These are phyloP conservation scores for Drosophila nikananu DNA, from an alignment of 1,140 invertebrate species.

Conservation along the genomic window DNA sequence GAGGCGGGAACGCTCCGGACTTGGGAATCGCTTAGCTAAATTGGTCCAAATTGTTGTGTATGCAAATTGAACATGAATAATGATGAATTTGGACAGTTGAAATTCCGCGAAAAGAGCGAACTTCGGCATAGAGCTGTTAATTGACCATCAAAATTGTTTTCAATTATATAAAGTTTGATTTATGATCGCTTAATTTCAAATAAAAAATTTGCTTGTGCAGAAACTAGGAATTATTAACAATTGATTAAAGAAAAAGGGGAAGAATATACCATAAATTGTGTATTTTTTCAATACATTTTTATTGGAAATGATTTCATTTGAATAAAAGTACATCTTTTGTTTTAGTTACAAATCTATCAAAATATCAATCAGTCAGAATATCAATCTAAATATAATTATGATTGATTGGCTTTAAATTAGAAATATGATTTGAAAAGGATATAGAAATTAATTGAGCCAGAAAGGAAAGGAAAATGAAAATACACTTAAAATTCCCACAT, in stretches of 20 bases:
- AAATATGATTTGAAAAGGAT: not conserved
- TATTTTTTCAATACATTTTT: not conserved
- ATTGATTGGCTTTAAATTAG: not conserved
- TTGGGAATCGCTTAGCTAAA: constrained; percentile 56
- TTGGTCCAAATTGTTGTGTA: constrained; percentile 72
- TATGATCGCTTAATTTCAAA: constrained; percentile 38
- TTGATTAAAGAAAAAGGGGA: not conserved
- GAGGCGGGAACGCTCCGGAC: not conserved
- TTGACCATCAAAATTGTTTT: constrained; percentile 10
- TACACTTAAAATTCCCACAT: not conserved
- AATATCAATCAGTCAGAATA: not conserved
- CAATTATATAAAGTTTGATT: constrained; percentile 46
- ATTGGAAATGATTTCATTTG: no score
- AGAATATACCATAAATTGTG: not conserved
- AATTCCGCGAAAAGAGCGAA: constrained; percentile 18
- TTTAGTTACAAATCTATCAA: not conserved
- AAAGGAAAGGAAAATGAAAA: not conserved
- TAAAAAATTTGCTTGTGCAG: constrained; percentile 39
- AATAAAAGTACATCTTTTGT: no score
- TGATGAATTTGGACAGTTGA: constrained; percentile 22
- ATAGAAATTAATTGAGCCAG: no score
- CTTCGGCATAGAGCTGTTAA: constrained; percentile 32
- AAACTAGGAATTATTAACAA: not conserved
- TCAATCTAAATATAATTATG: not conserved
- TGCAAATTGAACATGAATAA: constrained; percentile 58